phyloP scores from a whole-genome alignment of 2,888 invertebrate species.

The Pasiphila rectangulata region DNA sequence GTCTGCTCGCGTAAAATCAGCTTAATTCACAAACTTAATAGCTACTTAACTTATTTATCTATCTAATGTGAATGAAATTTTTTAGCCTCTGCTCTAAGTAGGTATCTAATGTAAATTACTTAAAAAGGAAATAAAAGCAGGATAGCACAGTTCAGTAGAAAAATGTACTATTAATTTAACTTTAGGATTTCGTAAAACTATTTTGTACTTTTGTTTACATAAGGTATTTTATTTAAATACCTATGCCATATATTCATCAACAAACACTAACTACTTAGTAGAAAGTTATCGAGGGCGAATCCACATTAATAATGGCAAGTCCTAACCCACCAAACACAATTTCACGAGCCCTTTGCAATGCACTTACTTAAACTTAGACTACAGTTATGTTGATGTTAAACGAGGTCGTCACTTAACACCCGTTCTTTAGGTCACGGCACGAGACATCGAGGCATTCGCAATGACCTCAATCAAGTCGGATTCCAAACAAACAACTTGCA shows the following conservation, averaged over 20 bases:
- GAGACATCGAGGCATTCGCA: conserved; percentile 51
- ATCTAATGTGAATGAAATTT: background rate
- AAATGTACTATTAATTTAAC: background rate
- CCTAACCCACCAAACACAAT: conserved; percentile 32
- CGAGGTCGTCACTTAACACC: conserved; percentile 63
- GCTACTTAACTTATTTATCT: background rate
- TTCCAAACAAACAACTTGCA: conserved; percentile 60
- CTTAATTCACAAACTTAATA: conserved; percentile 21
- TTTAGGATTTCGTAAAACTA: conserved; percentile 14
- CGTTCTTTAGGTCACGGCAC: conserved; percentile 70
- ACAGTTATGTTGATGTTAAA: conserved; percentile 54
- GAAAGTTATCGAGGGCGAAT: background rate
- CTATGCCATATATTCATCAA: background rate
- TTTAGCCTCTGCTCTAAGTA: conserved; percentile 11
- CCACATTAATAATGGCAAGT: conserved; percentile 39
- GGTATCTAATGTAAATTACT: background rate
- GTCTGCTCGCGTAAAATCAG: conserved; percentile 7
- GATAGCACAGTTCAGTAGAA: no score
- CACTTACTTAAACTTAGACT: conserved; percentile 27
- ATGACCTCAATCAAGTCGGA: conserved; percentile 70
- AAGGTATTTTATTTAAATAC: conserved; percentile 9
- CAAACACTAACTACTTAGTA: background rate
- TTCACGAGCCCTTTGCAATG: conserved; percentile 39
- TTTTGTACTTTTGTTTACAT: conserved; percentile 32
- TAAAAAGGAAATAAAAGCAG: no score